Evolutionary conservation across 2,888 invertebrate species (phyloP).

Genomic region (Plebejus melissa): DNA sequence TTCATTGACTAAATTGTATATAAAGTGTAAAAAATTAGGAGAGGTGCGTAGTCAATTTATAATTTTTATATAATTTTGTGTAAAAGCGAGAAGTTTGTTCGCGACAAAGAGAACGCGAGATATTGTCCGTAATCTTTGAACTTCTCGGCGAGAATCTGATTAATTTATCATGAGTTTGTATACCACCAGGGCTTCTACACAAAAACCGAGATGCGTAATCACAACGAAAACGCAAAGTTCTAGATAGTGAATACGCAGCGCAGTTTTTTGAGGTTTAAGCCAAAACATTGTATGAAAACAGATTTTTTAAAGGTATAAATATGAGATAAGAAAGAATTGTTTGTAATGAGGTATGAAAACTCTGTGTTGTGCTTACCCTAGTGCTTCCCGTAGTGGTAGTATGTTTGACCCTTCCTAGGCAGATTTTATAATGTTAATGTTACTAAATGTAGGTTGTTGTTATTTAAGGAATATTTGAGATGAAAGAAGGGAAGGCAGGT

Average conservation of each 20-base stretch:
- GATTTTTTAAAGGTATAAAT: not conserved
- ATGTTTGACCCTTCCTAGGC: conserved; percentile 29
- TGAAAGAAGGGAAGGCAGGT: not conserved
- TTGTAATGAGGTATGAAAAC: conserved; percentile 38
- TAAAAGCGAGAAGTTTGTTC: not conserved
- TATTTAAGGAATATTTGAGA: not conserved
- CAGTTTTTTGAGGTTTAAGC: not conserved
- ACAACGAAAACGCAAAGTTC: not conserved
- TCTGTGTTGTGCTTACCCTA: conserved; percentile 71
- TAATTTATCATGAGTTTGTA: not conserved
- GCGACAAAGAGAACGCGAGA: not conserved
- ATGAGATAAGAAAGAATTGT: conserved; percentile 2
- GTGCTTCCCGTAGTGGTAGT: conserved; percentile 60
- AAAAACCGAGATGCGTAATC: not conserved
- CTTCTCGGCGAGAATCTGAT: not conserved
- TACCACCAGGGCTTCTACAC: not conserved
- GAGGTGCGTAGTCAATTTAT: not conserved
- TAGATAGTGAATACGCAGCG: not conserved
- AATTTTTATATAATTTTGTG: not conserved
- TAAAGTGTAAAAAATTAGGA: not conserved
- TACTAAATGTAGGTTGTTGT: not conserved
- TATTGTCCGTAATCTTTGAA: not conserved
- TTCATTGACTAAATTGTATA: not conserved
- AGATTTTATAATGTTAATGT: conserved; percentile 25
- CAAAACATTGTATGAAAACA: not conserved